Evolutionary conservation across 2,888 invertebrate species (phyloP), one percentile per base, ranked within the genome.

Genomic region (Epicampocera succincta): DNA sequence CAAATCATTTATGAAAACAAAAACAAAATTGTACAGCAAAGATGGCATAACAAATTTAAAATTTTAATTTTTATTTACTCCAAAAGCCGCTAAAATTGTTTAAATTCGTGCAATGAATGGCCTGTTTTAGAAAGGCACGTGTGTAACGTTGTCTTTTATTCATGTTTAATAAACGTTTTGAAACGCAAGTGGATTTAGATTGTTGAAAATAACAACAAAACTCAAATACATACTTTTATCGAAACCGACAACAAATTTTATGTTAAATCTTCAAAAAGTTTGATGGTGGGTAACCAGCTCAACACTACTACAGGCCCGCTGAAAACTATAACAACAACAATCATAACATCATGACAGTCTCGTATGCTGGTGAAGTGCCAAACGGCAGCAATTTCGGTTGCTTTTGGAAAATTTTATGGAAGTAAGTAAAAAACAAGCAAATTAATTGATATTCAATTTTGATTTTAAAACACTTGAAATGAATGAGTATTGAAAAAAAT

Each of bases 361-460:
- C 96, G 78, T 97, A 97, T 92, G 95, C 96, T 87, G 96, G 96
- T 89, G 95, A 96, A 92, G 97, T 97, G 88, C 96, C 97, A 86
- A 97, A 97, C 91, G 96, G 96, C 90, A 96, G 96, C 93, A 96
- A 95, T 92, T 97, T 97, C 90, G 97, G 97, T 90, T 96, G 96
- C 92, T 97, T 97, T 92, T 97, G 96, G 96, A 94, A 95, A 92
- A 96, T 96, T 91, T 93, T 96, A 88, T 93, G 94, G 93, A 96
- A 96, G 96, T 96, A 92, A 95, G 95, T 93, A 87, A 19, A 25
- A 15, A 21, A 44, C 2, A 15, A 29, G 5, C 5, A 25, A 25
- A 25, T 5, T 3, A 25, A 25, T 25, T 25, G 5, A 25, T 25
- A 25, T 25, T 25, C 5, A 25, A 25, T 25, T 25, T 25, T 25